Evolutionary conservation across 2,113 vertebrate genomes (phyloP).

Genomic region (Trichechus manatus): DNA sequence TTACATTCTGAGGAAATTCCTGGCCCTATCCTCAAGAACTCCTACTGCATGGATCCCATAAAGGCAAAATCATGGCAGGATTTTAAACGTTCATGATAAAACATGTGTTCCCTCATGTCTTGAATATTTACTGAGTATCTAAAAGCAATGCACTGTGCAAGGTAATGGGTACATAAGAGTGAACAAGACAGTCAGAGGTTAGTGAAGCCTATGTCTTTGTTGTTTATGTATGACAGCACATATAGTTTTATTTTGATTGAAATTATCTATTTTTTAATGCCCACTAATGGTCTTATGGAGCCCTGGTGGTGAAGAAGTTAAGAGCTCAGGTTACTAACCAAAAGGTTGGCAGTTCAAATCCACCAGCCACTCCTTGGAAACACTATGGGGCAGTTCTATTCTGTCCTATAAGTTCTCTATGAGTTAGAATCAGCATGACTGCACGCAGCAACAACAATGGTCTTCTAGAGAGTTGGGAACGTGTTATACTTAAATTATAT

Average conservation of each 20-base stretch:
- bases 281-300: not conserved
- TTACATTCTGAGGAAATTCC: not conserved
- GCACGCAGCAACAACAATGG: too few species aligned
- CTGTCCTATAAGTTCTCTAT: too few species aligned
- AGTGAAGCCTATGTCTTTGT: not conserved
- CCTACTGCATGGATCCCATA: not conserved
- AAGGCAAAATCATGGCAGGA: not conserved
- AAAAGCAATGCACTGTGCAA: not conserved
- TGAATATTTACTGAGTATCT: not conserved
- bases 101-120: not conserved
- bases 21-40: not conserved
- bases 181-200: not conserved
- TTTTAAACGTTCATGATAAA: not conserved
- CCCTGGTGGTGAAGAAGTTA: too few species aligned
- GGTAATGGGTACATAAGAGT: not conserved
- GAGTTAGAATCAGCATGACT: too few species aligned
- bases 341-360: too few species aligned
- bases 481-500: not conserved
- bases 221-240: not conserved
- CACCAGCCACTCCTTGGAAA: too few species aligned
- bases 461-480: not conserved
- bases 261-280: not conserved
- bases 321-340: too few species aligned
- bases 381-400: too few species aligned
- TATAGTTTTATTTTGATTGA: not conserved